Evolutionary conservation across 2,888 invertebrate genomes (phyloP), one percentile per base, ranked within the genome.

Genomic region (Aethes cnicana): DNA sequence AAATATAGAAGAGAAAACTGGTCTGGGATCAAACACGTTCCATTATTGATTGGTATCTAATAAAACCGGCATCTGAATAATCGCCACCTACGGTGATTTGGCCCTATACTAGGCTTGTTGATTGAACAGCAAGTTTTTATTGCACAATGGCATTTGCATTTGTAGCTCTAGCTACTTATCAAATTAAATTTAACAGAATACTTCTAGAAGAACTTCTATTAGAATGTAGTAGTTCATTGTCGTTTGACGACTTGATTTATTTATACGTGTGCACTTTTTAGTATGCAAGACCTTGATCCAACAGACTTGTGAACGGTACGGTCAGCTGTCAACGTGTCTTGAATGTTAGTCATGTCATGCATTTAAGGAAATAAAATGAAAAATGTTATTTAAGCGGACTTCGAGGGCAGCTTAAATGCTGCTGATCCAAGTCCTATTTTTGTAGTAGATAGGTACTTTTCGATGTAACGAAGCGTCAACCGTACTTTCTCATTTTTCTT

Each of bases 201-300:
- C n/a, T n/a, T n/a, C n/a, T n/a, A n/a, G n/a, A n/a, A 18, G 8
- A 11, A 26, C 33, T 41, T 11, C 25, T 26, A 25, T 37, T 44
- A 32, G 14, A 20, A 37, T 37, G 25, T 28, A 9, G 25, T 28
- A 9, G 41, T 32, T 52, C 9, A 32, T 32, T 44, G 44, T 37
- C 23, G 5, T 25, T 25, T 35, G 28, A 37, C 18, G 14, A 37
- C 50, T 32, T 37, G 37, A 37, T 32, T 52, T 37, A 61, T 61
- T 64, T 69, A 66, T 63, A 59, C 66, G 63, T 68, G 66, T 64
- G 59, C 59, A 53, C 67, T 69, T 59, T 62, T 81, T 74, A 69
- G 69, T 77, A 82, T 79, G 73, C 77, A 70, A 70, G 66, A 69
- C 72, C 74, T 79, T 77, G 71, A 75, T 80, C 79, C 77, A 78